Conservation (phyloP, 2,888 invertebrate genomes). For the Hermaeophaga mercurialis region DNA sequence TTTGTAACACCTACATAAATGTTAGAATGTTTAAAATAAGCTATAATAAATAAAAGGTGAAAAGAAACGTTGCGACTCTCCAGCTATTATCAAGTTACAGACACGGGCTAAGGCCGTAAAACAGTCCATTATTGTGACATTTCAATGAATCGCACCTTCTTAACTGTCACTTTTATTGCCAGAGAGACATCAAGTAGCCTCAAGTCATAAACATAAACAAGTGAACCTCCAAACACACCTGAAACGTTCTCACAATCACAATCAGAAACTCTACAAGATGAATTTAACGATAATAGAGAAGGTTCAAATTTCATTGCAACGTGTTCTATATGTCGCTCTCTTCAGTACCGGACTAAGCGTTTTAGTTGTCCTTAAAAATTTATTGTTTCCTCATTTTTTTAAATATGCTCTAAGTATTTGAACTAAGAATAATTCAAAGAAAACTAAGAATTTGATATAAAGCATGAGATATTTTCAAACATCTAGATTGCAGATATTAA, state of each 20-base stretch:
- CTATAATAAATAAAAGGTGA: conserved; percentile 30
- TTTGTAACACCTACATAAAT: neutral
- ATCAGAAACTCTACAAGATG: conserved; percentile 18
- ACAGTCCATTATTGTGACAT: conserved; percentile 56
- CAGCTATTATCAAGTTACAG: conserved; percentile 48
- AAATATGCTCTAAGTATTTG: too few relatives aligned
- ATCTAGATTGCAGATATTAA: too few relatives aligned
- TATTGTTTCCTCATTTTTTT: too few relatives aligned
- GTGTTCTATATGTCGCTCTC: neutral
- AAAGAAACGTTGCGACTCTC: conserved; percentile 43
- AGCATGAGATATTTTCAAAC: too few relatives aligned
- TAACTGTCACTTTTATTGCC: conserved; percentile 60
- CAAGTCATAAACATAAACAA: conserved; percentile 50
- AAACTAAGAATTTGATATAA: too few relatives aligned
- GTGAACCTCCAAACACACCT: conserved; percentile 41
- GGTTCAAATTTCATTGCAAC: conserved; percentile 29
- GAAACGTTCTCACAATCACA: conserved; percentile 34
- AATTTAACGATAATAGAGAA: conserved; percentile 13
- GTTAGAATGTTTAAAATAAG: conserved; percentile 20
- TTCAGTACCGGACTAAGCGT: neutral
- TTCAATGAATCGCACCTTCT: conserved; percentile 56
- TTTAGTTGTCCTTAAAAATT: too few relatives aligned
- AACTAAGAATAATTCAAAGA: too few relatives aligned
- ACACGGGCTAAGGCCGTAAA: conserved; percentile 53
- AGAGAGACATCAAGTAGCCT: conserved; percentile 60